These are phyloP conservation scores for Erythrolamprus reginae DNA, from an alignment of 2,113 vertebrate species.

Conservation along the genomic window DNA sequence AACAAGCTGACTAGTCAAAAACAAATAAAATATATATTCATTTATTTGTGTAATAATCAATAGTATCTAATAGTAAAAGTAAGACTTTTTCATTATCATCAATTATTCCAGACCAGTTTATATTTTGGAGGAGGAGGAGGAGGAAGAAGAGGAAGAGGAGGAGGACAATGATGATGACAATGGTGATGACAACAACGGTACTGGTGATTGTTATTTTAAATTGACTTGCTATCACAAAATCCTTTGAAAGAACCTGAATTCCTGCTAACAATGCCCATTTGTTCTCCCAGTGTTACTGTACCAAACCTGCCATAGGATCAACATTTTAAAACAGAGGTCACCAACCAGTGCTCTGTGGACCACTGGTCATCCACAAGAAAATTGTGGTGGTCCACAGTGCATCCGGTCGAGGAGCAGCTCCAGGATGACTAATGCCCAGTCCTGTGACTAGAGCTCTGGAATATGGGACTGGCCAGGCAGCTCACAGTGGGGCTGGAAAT, in stretches of 20 bases:
- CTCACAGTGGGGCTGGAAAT: no score
- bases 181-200: fast-evolving
- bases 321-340: not conserved
- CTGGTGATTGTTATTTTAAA: not conserved
- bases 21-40: not conserved
- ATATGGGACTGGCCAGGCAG: no score
- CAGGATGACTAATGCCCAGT: no score
- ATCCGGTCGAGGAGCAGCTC: no score
- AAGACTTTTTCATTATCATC: not conserved
- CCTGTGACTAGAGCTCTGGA: no score
- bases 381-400: no score
- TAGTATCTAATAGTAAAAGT: not conserved
- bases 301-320: not conserved
- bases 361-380: no score
- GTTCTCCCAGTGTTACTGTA: not conserved
- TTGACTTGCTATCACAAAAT: not conserved
- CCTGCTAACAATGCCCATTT: not conserved
- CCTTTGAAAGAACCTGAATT: not conserved
- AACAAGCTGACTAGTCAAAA: not conserved
- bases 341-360: no score
- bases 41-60: not conserved
- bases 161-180: no score
- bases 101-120: not conserved
- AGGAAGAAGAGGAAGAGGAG: no score
- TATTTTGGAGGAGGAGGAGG: not conserved